Base-by-base conservation (phyloP, 2,888 invertebrate genomes). In the Synergus japonicus region DNA sequence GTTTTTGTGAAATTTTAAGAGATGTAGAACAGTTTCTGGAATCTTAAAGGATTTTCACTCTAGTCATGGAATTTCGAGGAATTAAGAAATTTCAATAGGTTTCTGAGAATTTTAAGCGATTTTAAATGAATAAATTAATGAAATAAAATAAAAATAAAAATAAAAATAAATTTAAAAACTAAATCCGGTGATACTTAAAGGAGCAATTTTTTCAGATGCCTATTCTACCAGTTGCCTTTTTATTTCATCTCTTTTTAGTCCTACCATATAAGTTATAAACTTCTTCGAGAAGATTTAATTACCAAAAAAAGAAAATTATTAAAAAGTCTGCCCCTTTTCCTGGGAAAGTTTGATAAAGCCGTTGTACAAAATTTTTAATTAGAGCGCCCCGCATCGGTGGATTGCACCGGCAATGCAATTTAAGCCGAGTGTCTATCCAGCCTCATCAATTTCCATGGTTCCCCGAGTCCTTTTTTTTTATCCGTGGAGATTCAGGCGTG, bases 401-500 rank as follows among this genome's bases (percentile, higher is more conserved):
- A 73, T 54, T 13, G 73, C 49, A 29, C 37, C n/a, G 54, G 73
- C 12, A 37, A 37, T 73, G 54, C 73, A 73, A 73, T 73, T 73
- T 73, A 73, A 73, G 73, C 73, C 54, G 37, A 58, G 73, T 54
- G 73, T 41, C 73, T 73, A 73, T 73, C 46, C 64, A 18, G 49
- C 66, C 77, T n/a, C 78, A 67, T 76, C 77, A 79, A 77, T 80
- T 83, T 81, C 78, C 79, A 76, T 83, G 77, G 76, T 73, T 73
- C 73, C 41, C 37, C 18, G 63, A 44, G 66, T 76, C 79, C 41
- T 22, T 37, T 78, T 76, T 76, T 65, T 76, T 29, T 66, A 66
- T 43, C 22, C 69, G 60, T 79, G 80, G 80, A 85, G 81, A 85
- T 84, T 85, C 83, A 84, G 80, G 83, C 83, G 80, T 80, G 84